Evolutionary conservation across 2,888 invertebrate species (phyloP), one percentile per base, ranked within the genome.

Genomic region (Mythimna loreyi): DNA sequence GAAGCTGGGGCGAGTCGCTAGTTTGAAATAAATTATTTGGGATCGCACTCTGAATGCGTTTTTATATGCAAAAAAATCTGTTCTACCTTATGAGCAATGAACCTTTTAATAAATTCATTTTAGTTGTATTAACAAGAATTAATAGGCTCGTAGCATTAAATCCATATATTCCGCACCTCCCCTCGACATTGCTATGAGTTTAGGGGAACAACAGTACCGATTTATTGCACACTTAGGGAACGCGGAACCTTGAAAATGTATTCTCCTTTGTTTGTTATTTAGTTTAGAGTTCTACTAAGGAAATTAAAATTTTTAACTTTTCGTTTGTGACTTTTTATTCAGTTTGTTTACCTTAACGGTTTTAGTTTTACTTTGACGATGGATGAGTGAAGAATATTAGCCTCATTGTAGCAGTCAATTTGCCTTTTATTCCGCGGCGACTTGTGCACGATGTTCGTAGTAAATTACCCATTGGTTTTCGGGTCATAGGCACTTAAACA

Each of bases 151-250:
- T 58, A 67, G 47, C 61, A 61, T 80, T 63, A 60, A 65, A 60
- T 63, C 62, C 67, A 75, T 72, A 75, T 80, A 76, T 76, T 68
- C 76, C 36, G 9, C 43, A 28, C 43, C 56, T 62, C 66, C 36
- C 45, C 28, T 16, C 58, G 13, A 40, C 65, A 43, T 64, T 80
- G 47, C 75, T 79, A 61, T 75, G 71, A 68, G 28, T 77, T 76
- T 69, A 61, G 67, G 68, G 72, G 62, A 65, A 59, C 69, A 73
- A 59, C 69, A 73, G 65, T 45, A 62, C 62, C 69, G 36, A 80
- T 81, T 80, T 81, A 80, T 77, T n/a, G 73, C 78, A 43, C 49
- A 80, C 77, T 78, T 60, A 72, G 65, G 57, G 47, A 62, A 72
- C 40, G 57, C 30, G 67, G 25, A 57, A 69, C 59, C 65, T 67